These are phyloP conservation scores for Hybos culiciformis DNA, from an alignment of 2,888 invertebrate genomes.

Conservation along the genomic window DNA sequence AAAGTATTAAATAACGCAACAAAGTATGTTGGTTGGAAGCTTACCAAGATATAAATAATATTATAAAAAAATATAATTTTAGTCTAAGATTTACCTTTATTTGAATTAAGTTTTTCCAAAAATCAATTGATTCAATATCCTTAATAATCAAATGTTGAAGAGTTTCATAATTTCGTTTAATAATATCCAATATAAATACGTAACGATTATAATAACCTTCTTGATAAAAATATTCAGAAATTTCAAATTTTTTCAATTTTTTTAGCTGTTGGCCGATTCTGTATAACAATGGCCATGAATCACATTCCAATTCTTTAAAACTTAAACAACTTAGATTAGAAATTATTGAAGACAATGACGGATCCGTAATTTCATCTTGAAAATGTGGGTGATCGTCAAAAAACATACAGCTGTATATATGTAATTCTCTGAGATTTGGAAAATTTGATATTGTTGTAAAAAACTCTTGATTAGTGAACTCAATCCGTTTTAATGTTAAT, in stretches of 20 bases:
- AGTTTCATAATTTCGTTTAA: not conserved
- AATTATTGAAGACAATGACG: too few relatives aligned
- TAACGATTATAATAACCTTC: not conserved
- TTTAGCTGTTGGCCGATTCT: not conserved
- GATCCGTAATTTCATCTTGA: not conserved
- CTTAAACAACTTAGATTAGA: not conserved
- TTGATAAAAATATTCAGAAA: not conserved
- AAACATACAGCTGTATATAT: not conserved
- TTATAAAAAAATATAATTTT: too few relatives aligned
- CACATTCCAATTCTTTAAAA: not conserved
- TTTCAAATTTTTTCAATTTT: not conserved
- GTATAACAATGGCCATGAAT: not conserved
- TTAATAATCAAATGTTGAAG: not conserved
- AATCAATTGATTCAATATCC: not conserved
- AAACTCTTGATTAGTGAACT: not conserved
- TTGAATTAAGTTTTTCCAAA: not conserved
- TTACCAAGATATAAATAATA: too few relatives aligned
- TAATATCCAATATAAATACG: not conserved
- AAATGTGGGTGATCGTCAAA: not conserved
- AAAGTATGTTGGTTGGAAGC: too few relatives aligned
- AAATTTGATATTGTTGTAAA: not conserved
- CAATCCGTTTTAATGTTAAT: not conserved
- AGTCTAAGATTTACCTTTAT: too few relatives aligned
- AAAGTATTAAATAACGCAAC: too few relatives aligned
- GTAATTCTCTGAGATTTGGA: not conserved